phyloP scores from a whole-genome alignment of 2,113 vertebrate genomes.

The Brachionichthys hirsutus region DNA sequence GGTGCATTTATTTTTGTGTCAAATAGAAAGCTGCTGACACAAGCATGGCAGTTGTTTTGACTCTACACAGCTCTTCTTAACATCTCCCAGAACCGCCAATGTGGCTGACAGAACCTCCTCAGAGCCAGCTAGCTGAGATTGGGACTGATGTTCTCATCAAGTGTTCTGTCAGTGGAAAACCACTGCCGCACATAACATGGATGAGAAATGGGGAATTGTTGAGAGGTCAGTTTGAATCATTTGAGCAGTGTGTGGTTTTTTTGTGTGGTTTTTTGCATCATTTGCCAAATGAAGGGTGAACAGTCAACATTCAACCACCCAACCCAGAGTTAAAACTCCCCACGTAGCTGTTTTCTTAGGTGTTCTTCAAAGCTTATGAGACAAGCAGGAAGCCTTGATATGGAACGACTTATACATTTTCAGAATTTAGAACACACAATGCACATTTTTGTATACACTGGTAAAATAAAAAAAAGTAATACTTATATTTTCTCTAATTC shows the following conservation, averaged over 20 bases:
- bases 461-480: not conserved
- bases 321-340: not conserved
- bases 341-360: too few species aligned
- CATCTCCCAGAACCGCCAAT: slow-evolving; percentile 83
- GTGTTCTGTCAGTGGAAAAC: slow-evolving; percentile 85
- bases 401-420: not conserved
- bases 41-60: slow-evolving; percentile 31
- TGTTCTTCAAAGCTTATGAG: not conserved
- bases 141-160: slow-evolving; percentile 82
- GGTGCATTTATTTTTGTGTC: slow-evolving; percentile 15
- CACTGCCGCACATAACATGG: slow-evolving; percentile 85
- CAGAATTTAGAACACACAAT: slow-evolving; percentile 2
- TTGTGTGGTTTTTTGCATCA: slow-evolving; percentile 9
- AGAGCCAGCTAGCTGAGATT: slow-evolving; percentile 78
- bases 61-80: slow-evolving; percentile 35
- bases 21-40: slow-evolving; percentile 19
- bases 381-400: not conserved
- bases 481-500: not conserved
- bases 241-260: too few species aligned
- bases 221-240: slow-evolving; percentile 73
- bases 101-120: slow-evolving; percentile 83
- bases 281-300: slow-evolving; percentile 1
- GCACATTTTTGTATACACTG: too few species aligned
- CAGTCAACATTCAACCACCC: not conserved
- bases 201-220: slow-evolving; percentile 82